These are phyloP conservation scores for Scaptomyza flava DNA, from an alignment of 2,888 invertebrate genomes.

Conservation along the genomic window DNA sequence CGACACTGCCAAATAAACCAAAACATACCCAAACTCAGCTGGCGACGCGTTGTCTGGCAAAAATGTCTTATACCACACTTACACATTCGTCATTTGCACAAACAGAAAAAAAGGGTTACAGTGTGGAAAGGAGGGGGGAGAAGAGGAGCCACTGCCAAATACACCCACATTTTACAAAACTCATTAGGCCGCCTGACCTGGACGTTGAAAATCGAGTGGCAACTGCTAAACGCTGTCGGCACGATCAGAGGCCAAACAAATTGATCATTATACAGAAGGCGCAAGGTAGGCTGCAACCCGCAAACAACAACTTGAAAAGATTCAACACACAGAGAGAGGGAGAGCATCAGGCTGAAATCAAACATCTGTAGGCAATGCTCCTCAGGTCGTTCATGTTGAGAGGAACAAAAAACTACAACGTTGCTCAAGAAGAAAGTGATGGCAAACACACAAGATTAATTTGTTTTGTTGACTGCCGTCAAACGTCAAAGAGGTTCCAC, in stretches of 20 bases:
- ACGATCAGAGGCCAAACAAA: slow-evolving; percentile 76
- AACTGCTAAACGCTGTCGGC: slow-evolving; percentile 76
- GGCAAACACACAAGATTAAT: slow-evolving; percentile 73
- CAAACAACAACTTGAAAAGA: slow-evolving; percentile 15
- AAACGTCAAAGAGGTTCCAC: slow-evolving; percentile 36
- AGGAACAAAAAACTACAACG: slow-evolving; percentile 25
- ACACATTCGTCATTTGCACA: slow-evolving; percentile 33
- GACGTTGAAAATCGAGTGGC: slow-evolving; percentile 47
- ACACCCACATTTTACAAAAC: slow-evolving; percentile 73
- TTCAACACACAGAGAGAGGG: slow-evolving; percentile 21
- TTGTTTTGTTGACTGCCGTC: slow-evolving; percentile 62
- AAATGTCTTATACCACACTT: slow-evolving; percentile 17
- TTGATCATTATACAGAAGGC: slow-evolving; percentile 81
- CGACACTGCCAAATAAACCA: neutral
- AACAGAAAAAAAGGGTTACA: slow-evolving; percentile 4
- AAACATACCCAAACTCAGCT: slow-evolving; percentile 7
- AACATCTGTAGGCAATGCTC: slow-evolving; percentile 71
- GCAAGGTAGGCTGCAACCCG: slow-evolving; percentile 63
- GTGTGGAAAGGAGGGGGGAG: neutral
- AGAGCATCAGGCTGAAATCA: slow-evolving; percentile 67
- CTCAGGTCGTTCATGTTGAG: slow-evolving; percentile 11
- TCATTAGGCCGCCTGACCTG: slow-evolving; percentile 59
- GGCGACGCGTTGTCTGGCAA: slow-evolving; percentile 58
- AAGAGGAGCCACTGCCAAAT: slow-evolving; percentile 43
- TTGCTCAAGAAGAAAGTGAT: slow-evolving; percentile 64